These are phyloP conservation scores for Timema cristinae DNA, from an alignment of 2,888 invertebrate genomes.

Conservation along the genomic window DNA sequence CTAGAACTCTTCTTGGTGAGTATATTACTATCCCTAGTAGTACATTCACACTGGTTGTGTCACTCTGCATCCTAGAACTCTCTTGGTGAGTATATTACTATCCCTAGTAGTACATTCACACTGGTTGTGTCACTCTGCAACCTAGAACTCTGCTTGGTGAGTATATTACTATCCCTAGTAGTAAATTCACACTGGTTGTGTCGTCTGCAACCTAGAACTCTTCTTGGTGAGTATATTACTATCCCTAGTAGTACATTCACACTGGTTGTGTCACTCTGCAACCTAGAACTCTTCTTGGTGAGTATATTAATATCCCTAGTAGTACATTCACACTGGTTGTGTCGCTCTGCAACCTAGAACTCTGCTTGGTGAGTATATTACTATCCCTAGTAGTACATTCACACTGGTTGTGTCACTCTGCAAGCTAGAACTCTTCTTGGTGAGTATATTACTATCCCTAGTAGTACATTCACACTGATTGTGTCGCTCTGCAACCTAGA, in stretches of 20 bases:
- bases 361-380: conserved; percentile 63
- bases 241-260: conserved; percentile 64
- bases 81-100: conserved; percentile 63
- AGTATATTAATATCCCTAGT: conserved; percentile 38
- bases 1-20: conserved; percentile 81
- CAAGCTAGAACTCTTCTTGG: conserved; percentile 86
- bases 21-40: conserved; percentile 43
- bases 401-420: conserved; percentile 88
- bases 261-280: conserved; percentile 91
- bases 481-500: conserved; percentile 85
- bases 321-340: conserved; percentile 92
- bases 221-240: conserved; percentile 63
- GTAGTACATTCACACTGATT: conserved; percentile 91
- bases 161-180: conserved; percentile 44
- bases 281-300: conserved; percentile 83
- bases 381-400: conserved; percentile 60
- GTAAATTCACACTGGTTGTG: conserved; percentile 92
- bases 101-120: conserved; percentile 68
- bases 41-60: conserved; percentile 94
- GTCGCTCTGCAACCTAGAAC: conserved; percentile 89
- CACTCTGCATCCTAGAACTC: conserved; percentile 82
- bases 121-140: conserved; percentile 87
- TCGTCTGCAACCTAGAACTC: conserved; percentile 82
- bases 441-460: conserved; percentile 46
- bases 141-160: conserved; percentile 84